phyloP scores from a whole-genome alignment of 2,797 vertebrate genomes.

The Trachops cirrhosus region DNA sequence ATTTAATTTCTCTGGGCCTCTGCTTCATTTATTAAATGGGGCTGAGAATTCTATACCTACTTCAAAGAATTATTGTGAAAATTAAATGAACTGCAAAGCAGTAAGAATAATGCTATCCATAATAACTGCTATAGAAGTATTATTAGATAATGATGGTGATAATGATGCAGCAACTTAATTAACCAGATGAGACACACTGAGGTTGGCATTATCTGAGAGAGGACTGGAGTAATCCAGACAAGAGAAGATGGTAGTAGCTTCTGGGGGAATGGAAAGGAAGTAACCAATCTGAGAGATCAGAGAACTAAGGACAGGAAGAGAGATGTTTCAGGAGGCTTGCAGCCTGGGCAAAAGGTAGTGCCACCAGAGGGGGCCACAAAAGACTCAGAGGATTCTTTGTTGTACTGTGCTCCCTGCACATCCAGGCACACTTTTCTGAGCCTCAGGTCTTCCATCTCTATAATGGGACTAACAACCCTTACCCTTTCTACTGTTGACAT shows the following conservation, averaged over 20 bases:
- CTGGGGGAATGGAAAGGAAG: neutral
- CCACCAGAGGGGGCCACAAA: neutral
- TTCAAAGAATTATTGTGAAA: neutral
- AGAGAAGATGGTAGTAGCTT: neutral
- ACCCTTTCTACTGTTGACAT: neutral
- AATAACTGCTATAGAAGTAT: neutral
- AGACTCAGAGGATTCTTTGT: neutral
- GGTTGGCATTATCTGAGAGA: neutral
- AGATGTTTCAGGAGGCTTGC: neutral
- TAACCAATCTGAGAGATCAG: neutral
- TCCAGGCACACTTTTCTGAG: neutral
- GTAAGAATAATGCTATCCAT: neutral
- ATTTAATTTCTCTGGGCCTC: neutral
- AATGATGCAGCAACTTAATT: neutral
- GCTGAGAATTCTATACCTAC: neutral
- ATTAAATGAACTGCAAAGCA: conserved; percentile 18
- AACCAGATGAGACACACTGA: neutral
- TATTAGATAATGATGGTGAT: neutral
- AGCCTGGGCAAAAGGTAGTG: neutral
- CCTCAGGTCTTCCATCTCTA: neutral
- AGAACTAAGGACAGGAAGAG: neutral
- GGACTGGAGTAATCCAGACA: neutral
- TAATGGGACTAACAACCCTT: neutral
- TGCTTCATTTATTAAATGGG: neutral
- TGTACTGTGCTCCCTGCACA: neutral